Evolutionary conservation across 2,797 vertebrate genomes (phyloP).

Genomic region (Serranus cabrilla): DNA sequence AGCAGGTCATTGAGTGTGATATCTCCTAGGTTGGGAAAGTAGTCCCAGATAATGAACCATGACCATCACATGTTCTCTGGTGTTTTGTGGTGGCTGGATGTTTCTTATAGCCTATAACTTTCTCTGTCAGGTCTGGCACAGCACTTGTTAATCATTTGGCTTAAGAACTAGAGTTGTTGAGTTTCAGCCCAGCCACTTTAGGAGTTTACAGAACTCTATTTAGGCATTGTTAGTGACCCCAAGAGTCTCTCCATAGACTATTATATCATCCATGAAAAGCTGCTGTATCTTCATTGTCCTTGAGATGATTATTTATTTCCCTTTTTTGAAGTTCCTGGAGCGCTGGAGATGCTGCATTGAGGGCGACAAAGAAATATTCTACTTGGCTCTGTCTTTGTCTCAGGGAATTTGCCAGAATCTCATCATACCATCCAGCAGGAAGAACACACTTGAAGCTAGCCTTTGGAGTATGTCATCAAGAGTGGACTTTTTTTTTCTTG

Average conservation of each 20-base stretch:
- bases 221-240: background rate
- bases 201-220: background rate
- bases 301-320: background rate
- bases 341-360: background rate
- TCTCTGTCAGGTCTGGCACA: background rate
- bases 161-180: background rate
- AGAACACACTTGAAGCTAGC: slow-evolving; percentile 5
- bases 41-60: background rate
- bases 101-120: background rate
- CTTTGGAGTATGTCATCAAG: background rate
- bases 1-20: background rate
- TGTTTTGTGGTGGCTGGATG: background rate
- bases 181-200: background rate
- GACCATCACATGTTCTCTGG: background rate
- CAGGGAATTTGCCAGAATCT: background rate
- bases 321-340: background rate
- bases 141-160: background rate
- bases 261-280: background rate
- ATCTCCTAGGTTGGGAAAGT: background rate
- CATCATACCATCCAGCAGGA: background rate
- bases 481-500: slow-evolving; percentile 3
- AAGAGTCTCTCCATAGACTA: background rate
- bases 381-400: background rate
- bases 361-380: background rate
- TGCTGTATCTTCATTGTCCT: background rate